Conservation (phyloP, 2,797 vertebrate species). For the Scomberomorus guttatus region DNA sequence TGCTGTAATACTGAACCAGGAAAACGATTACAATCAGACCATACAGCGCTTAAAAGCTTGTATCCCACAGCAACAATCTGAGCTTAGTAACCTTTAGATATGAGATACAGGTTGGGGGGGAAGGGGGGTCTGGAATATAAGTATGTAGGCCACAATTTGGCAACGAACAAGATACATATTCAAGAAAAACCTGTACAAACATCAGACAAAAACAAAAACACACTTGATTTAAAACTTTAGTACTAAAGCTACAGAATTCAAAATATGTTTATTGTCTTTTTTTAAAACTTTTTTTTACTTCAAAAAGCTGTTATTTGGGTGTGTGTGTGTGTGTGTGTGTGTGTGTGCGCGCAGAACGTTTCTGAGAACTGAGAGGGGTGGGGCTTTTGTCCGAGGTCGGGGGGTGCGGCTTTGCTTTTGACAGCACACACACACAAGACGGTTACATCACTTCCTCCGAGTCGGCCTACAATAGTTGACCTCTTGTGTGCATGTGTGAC, state of each 20-base stretch:
- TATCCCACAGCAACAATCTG: conserved; percentile 62
- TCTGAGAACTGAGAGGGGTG: conserved; percentile 40
- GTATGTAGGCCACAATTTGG: conserved; percentile 89
- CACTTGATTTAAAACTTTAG: conserved; percentile 87
- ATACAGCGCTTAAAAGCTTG: conserved; percentile 62
- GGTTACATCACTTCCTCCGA: conserved; percentile 50
- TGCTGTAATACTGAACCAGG: conserved; percentile 61
- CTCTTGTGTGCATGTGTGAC: conserved; percentile 45
- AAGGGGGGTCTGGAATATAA: conserved; percentile 70
- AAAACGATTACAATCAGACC: conserved; percentile 72
- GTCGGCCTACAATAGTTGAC: conserved; percentile 29
- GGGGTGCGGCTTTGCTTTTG: conserved; percentile 37
- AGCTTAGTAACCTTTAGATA: conserved; percentile 67
- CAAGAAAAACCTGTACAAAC: conserved; percentile 88
- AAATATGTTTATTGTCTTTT: conserved; percentile 83
- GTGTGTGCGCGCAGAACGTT: conserved; percentile 50
- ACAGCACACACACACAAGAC: conserved; percentile 60
- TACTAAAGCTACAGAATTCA: conserved; percentile 90
- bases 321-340: conserved; percentile 24
- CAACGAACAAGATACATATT: conserved; percentile 87
- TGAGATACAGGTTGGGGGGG: conserved; percentile 50
- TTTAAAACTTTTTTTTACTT: conserved; percentile 72
- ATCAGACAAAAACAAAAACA: conserved; percentile 86
- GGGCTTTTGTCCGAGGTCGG: conserved; percentile 40
- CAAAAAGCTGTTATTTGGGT: conserved; percentile 73